phyloP scores from a whole-genome alignment of 2,113 vertebrate genomes.

The Chaetura pelagica region DNA sequence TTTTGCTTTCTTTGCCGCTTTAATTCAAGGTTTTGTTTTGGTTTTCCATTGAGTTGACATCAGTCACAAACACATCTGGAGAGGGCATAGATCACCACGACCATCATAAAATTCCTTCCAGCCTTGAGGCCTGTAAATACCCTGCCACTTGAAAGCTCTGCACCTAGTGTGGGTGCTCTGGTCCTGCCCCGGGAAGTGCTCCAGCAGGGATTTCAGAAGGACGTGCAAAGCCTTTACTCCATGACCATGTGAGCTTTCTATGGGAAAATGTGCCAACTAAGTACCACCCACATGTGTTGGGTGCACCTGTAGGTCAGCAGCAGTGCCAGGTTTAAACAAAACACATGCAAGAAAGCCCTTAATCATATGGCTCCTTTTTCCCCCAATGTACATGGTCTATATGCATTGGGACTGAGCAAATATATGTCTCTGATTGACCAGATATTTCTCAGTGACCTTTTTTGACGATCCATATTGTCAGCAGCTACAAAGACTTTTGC shows the following conservation, averaged over 20 bases:
- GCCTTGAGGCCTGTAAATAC: not conserved
- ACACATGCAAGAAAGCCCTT: not conserved
- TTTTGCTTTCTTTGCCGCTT: slow-evolving; percentile 53
- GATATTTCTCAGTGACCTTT: not conserved
- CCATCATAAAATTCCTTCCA: not conserved
- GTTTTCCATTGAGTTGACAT: slow-evolving; percentile 54
- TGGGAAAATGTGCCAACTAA: not conserved
- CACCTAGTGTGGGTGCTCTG: not conserved
- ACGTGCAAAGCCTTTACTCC: not conserved
- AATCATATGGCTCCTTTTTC: not conserved
- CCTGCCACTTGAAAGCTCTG: not conserved
- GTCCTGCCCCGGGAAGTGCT: not conserved
- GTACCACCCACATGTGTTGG: not conserved
- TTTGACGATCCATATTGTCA: fast-evolving
- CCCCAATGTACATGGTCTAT: fast-evolving
- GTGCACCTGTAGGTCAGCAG: not conserved
- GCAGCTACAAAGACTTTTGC: not conserved
- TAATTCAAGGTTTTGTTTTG: slow-evolving; percentile 62
- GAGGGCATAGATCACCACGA: slow-evolving; percentile 45
- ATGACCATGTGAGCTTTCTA: not conserved
- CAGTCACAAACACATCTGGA: slow-evolving; percentile 48
- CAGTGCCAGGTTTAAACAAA: not conserved
- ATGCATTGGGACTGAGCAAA: not conserved
- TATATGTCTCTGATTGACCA: not conserved
- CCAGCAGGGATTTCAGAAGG: not conserved